phyloP scores from a whole-genome alignment of 2,113 vertebrate species.

The Corythoichthys intestinalis region DNA sequence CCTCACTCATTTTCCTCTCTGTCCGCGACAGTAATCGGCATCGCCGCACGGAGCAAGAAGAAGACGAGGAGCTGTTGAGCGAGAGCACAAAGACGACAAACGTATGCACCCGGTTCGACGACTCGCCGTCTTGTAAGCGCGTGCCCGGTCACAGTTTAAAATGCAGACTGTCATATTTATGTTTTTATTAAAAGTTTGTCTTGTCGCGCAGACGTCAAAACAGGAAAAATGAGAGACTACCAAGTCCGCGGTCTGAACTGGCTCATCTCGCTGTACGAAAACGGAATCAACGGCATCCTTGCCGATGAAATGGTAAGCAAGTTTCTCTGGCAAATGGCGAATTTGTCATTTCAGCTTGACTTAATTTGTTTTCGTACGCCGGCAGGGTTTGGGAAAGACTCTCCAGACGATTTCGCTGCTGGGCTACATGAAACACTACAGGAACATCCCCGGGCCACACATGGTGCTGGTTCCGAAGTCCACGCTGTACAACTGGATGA shows the following conservation, averaged over 20 bases:
- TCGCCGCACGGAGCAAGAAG: constrained; percentile 95
- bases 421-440: constrained; percentile 99
- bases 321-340: not conserved
- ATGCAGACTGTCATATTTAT: not conserved
- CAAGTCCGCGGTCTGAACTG: constrained; percentile 95
- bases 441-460: constrained; percentile 96
- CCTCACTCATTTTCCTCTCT: not conserved
- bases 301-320: constrained; percentile 95
- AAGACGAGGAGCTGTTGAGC: constrained; percentile 92
- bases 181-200: not conserved
- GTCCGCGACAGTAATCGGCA: constrained; percentile 81
- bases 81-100: constrained; percentile 94
- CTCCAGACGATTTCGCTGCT: constrained; percentile 96
- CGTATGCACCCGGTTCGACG: constrained; percentile 94
- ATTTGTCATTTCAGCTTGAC: not conserved
- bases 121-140: constrained; percentile 91
- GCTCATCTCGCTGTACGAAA: constrained; percentile 98
- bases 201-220: constrained; percentile 83
- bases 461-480: constrained; percentile 99
- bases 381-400: constrained; percentile 93
- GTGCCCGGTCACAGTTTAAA: not conserved
- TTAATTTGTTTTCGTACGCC: not conserved
- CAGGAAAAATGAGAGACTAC: constrained; percentile 93
- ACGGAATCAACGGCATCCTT: constrained; percentile 97
- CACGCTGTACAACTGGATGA: constrained; percentile 99